Conservation (phyloP, 2,888 invertebrate genomes). For the Mythimna lalbum region DNA sequence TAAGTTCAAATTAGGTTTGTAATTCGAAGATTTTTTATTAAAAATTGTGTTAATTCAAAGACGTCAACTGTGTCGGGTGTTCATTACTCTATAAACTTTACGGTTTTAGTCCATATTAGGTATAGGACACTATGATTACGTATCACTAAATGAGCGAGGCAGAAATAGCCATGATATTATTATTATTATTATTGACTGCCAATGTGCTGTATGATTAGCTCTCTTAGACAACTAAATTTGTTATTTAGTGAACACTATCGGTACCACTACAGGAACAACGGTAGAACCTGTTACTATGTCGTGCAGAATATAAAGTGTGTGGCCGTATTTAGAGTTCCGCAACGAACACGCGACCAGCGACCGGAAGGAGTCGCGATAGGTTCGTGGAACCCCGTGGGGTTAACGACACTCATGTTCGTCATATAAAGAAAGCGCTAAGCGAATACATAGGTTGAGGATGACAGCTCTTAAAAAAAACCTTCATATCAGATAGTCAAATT, state of each 20-base stretch:
- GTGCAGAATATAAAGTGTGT: slow-evolving; percentile 22
- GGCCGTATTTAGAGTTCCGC: not conserved
- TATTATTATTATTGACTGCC: no score
- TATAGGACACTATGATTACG: no score
- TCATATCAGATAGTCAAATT: no score
- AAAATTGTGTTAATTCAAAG: no score
- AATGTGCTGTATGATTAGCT: no score
- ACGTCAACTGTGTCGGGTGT: no score
- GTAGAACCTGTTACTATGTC: not conserved
- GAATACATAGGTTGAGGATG: not conserved
- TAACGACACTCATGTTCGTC: not conserved
- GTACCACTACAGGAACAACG: not conserved
- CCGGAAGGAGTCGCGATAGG: not conserved
- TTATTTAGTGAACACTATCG: not conserved
- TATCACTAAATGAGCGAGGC: no score
- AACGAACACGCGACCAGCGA: slow-evolving; percentile 12
- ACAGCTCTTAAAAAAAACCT: not conserved
- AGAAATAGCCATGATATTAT: no score
- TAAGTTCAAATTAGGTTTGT: no score
- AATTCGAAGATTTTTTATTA: no score
- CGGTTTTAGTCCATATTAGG: no score
- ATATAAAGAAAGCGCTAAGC: not conserved
- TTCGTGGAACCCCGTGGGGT: not conserved
- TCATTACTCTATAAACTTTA: no score
- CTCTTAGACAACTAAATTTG: not conserved